These are phyloP conservation scores for Uropetala carovei DNA, from an alignment of 2,888 invertebrate species.

Conservation along the genomic window DNA sequence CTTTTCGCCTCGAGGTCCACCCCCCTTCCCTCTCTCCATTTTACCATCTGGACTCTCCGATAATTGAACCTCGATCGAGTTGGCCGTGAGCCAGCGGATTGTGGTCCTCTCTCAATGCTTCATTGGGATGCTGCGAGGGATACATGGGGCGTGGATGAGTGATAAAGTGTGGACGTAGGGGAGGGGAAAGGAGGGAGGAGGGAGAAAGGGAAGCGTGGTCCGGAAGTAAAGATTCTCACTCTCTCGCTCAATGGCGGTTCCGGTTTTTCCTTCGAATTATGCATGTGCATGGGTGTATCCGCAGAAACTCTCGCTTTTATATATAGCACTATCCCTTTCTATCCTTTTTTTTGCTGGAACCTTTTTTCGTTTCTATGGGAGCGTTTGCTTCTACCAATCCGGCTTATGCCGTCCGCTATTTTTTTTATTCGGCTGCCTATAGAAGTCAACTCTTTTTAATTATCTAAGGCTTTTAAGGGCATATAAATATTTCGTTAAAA, in stretches of 20 bases:
- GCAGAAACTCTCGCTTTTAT: not conserved
- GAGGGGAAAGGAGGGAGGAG: too few relatives aligned
- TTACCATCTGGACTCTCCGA: slow-evolving; percentile 35
- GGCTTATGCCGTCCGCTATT: not conserved
- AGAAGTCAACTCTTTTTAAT: too few relatives aligned
- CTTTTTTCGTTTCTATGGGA: not conserved
- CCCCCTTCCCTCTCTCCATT: not conserved
- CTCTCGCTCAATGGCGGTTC: not conserved
- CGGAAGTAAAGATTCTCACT: not conserved
- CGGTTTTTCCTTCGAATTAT: not conserved
- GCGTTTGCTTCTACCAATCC: not conserved
- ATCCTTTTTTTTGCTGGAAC: not conserved
- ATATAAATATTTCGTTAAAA: too few relatives aligned
- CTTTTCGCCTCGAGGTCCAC: not conserved
- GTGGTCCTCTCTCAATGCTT: not conserved
- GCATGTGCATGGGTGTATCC: not conserved
- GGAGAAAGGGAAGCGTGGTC: not conserved
- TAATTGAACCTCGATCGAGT: slow-evolving; percentile 47
- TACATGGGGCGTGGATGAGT: not conserved
- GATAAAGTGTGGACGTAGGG: not conserved
- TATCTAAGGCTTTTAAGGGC: too few relatives aligned
- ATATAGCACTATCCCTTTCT: not conserved
- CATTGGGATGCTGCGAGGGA: not conserved
- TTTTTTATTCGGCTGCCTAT: not conserved
- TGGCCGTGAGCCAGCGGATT: not conserved